Conservation (phyloP, 2,113 vertebrate species). For the Phrynocephalus versicolor region DNA sequence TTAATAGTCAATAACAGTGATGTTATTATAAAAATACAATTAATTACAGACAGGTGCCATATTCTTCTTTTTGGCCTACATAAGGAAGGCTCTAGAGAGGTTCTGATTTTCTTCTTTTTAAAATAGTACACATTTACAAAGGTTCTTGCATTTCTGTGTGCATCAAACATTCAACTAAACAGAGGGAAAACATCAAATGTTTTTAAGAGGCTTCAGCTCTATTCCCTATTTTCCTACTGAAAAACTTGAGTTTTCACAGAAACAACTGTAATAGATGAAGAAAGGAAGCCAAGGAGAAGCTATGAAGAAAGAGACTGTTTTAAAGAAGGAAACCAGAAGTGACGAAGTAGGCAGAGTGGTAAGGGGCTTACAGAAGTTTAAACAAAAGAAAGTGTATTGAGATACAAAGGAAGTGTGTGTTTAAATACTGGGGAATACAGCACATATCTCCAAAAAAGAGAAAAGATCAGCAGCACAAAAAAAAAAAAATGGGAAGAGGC, state of each 20-base stretch:
- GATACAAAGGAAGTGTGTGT: neutral
- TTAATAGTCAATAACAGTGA: too few species aligned
- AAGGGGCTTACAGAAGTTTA: neutral
- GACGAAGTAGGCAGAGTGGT: neutral
- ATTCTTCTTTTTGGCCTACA: neutral
- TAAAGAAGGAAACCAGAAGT: neutral
- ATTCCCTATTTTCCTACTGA: neutral
- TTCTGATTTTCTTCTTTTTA: neutral
- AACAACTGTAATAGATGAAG: neutral
- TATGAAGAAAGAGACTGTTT: neutral
- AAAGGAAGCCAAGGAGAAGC: neutral
- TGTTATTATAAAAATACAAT: neutral
- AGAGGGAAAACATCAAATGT: neutral
- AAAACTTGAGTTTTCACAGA: neutral
- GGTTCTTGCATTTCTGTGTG: neutral
- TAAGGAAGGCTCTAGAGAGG: neutral
- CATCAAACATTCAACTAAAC: neutral
- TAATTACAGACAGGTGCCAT: neutral
- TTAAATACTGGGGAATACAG: neutral
- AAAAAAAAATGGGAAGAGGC: neutral
- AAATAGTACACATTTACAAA: too few species aligned
- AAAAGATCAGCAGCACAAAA: too few species aligned
- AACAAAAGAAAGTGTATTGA: neutral
- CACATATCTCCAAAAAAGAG: neutral
- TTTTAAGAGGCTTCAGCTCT: neutral